Conservation (phyloP, 1,140 invertebrate species). For the Aphaenogaster rudis region DNA sequence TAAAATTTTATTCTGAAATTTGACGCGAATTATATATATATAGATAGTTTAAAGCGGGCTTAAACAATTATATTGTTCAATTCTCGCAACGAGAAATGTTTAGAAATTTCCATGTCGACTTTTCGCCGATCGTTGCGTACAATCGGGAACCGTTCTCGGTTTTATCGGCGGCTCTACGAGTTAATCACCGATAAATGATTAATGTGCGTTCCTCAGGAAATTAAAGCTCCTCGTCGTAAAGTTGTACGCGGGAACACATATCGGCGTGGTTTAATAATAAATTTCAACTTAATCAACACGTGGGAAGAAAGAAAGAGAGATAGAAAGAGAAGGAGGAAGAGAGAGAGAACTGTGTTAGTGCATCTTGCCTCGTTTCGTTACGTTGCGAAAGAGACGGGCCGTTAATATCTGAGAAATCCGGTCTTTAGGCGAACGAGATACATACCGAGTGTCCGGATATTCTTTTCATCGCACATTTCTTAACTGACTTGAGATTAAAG, state of each 20-base stretch:
- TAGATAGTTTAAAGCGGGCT: not conserved
- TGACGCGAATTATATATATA: not conserved
- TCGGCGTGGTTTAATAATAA: conserved; percentile 53
- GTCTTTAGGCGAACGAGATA: conserved; percentile 31
- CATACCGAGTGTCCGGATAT: conserved; percentile 6
- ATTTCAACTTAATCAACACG: conserved; percentile 62
- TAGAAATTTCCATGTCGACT: not conserved
- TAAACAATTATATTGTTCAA: not conserved
- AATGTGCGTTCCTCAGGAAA: conserved; percentile 54
- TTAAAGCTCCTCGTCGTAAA: conserved; percentile 58
- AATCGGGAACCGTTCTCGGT: conserved; percentile 44
- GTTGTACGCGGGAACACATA: conserved; percentile 22
- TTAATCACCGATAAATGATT: conserved; percentile 61
- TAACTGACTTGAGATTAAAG: not conserved
- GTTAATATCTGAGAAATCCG: conserved; percentile 45
- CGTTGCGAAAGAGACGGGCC: conserved; percentile 25
- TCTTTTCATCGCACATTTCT: not conserved
- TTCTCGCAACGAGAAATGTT: conserved; percentile 9
- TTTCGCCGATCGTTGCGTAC: not conserved
- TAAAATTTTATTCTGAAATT: not conserved
- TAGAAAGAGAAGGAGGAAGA: not conserved
- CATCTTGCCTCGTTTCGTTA: conserved; percentile 30
- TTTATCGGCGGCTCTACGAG: conserved; percentile 48
- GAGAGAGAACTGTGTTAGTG: not conserved
- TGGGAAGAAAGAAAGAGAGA: conserved; percentile 6